A percentile compares a stretch with the other conserved stretches of the same genome.
Conservation (phyloP, 2,113 vertebrate genomes). For the Phrynocephalus versicolor region DNA sequence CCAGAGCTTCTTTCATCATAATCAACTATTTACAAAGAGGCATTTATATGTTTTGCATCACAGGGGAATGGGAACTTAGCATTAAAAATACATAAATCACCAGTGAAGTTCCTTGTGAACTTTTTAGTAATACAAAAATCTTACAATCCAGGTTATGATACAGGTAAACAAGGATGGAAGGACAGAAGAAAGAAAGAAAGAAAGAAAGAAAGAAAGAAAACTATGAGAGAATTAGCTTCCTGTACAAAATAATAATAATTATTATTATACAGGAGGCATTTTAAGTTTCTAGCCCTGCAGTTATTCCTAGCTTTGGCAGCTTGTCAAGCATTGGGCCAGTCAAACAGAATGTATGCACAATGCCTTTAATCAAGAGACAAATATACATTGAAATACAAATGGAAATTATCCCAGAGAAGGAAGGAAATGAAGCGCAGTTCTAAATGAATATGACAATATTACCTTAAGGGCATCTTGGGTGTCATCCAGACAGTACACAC, state of each 20-base stretch:
- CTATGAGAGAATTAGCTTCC: background rate
- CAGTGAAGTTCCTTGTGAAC: conserved; percentile 62
- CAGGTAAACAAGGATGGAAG: conserved; percentile 59
- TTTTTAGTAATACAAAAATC: conserved; percentile 74
- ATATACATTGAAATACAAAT: background rate
- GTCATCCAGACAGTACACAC: conserved; percentile 93
- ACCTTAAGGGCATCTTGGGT: conserved; percentile 94
- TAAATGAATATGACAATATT: background rate
- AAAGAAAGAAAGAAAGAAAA: conserved; percentile 16
- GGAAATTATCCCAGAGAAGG: background rate
- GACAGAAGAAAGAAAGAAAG: background rate
- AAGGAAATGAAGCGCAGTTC: background rate
- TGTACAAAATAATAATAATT: background rate
- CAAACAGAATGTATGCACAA: conserved; percentile 36
- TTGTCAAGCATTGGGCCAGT: conserved; percentile 46
- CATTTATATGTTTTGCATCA: conserved; percentile 69
- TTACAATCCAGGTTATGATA: conserved; percentile 63
- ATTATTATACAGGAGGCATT: conserved; percentile 23
- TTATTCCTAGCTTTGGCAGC: conserved; percentile 27
- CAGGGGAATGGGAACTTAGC: conserved; percentile 69
- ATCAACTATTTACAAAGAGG: conserved; percentile 71
- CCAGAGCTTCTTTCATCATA: conserved; percentile 67
- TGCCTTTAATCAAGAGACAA: background rate
- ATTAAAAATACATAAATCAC: conserved; percentile 75
- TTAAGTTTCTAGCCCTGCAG: rapidly evolving